Evolutionary conservation across 37 sponge, comb jelly and placozoan species (phyloP).

Genomic region (Ephydatia muelleri): DNA sequence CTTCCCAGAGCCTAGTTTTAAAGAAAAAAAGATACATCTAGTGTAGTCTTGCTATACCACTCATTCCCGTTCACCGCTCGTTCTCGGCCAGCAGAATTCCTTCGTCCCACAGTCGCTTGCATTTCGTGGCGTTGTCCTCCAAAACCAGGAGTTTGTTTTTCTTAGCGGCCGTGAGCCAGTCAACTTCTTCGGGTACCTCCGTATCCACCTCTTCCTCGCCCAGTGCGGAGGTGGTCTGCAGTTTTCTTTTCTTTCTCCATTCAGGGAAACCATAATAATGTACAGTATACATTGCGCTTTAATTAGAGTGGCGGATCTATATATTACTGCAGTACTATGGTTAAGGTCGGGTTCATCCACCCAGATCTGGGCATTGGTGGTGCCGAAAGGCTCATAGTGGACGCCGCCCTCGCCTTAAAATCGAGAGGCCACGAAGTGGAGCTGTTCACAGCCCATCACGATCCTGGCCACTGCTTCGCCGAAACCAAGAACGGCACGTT

Average conservation of each 20-base stretch:
- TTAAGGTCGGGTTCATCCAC: slow-evolving; percentile 88
- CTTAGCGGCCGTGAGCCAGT: slow-evolving; percentile 57
- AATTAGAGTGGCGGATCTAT: slow-evolving; percentile 18
- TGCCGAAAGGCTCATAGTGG: slow-evolving; percentile 95
- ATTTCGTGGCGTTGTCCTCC: slow-evolving; percentile 66
- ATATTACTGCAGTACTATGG: too few species aligned
- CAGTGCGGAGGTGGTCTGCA: background rate
- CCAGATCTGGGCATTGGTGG: slow-evolving; percentile 99
- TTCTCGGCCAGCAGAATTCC: slow-evolving; percentile 80
- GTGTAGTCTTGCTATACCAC: too few species aligned
- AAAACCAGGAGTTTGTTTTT: slow-evolving; percentile 24
- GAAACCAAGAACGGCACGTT: slow-evolving; percentile 91
- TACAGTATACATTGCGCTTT: slow-evolving; percentile 1
- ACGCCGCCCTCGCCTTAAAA: slow-evolving; percentile 85
- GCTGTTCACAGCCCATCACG: slow-evolving; percentile 94
- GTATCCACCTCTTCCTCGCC: slow-evolving; percentile 2
- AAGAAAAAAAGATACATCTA: background rate
- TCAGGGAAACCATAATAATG: background rate
- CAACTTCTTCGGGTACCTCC: slow-evolving; percentile 18
- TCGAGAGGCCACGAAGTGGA: slow-evolving; percentile 76
- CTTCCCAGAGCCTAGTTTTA: slow-evolving; percentile 64
- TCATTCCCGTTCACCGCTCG: slow-evolving; percentile 32
- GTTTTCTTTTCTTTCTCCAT: background rate
- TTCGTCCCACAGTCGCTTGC: slow-evolving; percentile 69
- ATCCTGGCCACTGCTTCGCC: slow-evolving; percentile 86